These are phyloP conservation scores for Alectoris magna DNA, from an alignment of 2,797 vertebrate species.

Conservation along the genomic window DNA sequence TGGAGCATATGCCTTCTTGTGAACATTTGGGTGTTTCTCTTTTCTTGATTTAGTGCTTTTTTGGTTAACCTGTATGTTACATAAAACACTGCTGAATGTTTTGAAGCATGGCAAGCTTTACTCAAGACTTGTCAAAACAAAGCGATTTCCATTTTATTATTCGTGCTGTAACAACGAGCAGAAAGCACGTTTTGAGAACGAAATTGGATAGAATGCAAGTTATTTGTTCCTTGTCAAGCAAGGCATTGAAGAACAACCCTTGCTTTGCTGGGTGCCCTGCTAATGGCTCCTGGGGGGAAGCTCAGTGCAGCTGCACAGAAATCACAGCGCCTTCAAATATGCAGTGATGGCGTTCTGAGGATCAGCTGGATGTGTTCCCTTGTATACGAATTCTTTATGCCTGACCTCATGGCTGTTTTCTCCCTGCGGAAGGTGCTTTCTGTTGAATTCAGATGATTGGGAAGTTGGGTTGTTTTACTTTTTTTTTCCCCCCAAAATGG, in stretches of 20 bases:
- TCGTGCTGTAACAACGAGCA: not conserved
- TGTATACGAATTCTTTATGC: not conserved
- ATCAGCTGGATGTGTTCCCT: not conserved
- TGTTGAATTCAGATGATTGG: not conserved
- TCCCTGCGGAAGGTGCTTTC: not conserved
- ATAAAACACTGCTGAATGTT: not conserved
- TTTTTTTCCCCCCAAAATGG: too few species aligned
- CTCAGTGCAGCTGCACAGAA: not conserved
- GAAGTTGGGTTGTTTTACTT: not conserved
- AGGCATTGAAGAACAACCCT: not conserved
- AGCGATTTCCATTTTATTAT: not conserved
- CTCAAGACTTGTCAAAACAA: conserved; percentile 19
- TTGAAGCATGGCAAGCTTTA: not conserved
- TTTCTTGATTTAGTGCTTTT: not conserved
- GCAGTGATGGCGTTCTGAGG: not conserved
- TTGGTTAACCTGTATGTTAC: not conserved
- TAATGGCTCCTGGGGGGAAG: not conserved
- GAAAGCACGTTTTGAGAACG: not conserved
- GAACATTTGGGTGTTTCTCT: not conserved
- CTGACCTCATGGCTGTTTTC: not conserved
- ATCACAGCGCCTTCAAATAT: not conserved
- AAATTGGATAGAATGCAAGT: not conserved
- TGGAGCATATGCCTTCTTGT: not conserved
- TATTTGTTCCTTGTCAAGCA: not conserved
- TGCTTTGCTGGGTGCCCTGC: not conserved